Evolutionary conservation across 2,888 invertebrate genomes (phyloP).

Genomic region (Ichneumoninae sp.): DNA sequence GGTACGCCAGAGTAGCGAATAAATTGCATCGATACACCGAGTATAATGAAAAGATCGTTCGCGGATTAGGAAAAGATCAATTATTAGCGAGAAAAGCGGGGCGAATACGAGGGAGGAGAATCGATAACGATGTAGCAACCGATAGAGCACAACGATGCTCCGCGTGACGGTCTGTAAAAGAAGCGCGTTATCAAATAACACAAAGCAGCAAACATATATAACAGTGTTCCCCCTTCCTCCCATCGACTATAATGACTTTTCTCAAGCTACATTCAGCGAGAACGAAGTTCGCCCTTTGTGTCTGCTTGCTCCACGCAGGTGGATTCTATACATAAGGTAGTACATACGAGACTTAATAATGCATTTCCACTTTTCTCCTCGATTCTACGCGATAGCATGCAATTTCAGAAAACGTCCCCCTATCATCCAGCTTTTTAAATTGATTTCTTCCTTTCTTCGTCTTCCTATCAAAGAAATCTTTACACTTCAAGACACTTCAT

Average conservation of each 20-base stretch:
- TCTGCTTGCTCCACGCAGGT: not conserved
- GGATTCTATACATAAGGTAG: not conserved
- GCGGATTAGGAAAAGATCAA: slow-evolving; percentile 9
- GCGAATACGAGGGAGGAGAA: slow-evolving; percentile 4
- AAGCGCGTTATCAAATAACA: slow-evolving; percentile 10
- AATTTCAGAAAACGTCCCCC: not conserved
- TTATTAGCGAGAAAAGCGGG: not conserved
- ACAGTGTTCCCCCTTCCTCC: slow-evolving; percentile 15
- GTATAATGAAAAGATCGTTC: not conserved
- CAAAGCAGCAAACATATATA: slow-evolving; percentile 17
- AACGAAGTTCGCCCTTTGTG: not conserved
- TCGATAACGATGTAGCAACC: slow-evolving; percentile 1
- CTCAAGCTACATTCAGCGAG: not conserved
- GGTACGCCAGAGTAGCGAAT: not conserved
- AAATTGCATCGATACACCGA: not conserved
- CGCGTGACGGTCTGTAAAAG: not conserved
- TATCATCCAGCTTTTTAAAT: not conserved
- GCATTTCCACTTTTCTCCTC: slow-evolving; percentile 14
- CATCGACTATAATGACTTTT: slow-evolving; percentile 33
- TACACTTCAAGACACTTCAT: not conserved
- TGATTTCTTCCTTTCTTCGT: not conserved
- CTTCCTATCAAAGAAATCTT: not conserved
- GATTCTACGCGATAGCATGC: slow-evolving; percentile 2
- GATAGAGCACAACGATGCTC: not conserved
- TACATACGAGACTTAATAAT: slow-evolving; percentile 16